Evolutionary conservation across 2,797 vertebrate species (phyloP), one percentile per base, ranked within the genome.

Genomic region (Lepus oiostolus): DNA sequence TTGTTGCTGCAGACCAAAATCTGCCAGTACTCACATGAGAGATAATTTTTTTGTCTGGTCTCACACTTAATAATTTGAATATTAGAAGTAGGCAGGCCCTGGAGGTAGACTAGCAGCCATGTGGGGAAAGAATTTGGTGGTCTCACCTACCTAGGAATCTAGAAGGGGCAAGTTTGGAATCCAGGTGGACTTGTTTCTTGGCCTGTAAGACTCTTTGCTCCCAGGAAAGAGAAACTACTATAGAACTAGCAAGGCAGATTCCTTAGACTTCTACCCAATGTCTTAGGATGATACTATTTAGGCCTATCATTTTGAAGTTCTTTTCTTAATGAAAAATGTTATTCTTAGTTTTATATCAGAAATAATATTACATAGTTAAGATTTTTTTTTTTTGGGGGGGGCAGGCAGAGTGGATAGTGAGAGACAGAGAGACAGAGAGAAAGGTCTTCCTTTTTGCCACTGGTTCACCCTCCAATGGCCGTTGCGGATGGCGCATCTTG

Each of bases 181-280:
- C 12, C 12, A 12, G 5, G 19, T 75, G 7, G 28, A 35, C 70
- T 26, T 47, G 9, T 67, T 5, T 5, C 4, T 92, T 89, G 22
- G 16, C 10, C 13, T 32, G 32, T n/a, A 26, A 81, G 28, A 72
- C 85, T 47, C 17, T 80, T 67, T 28, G 2, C 22, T 81, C 11
- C 11, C 21, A 0, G 5, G 28, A 7, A 2, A 62, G 13, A 13
- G 24, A 38, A 50, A 72, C 4, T 60, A 30, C 4, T 67, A 75
- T 26, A 58, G 38, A 6, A 71, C 0, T 12, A 1, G 2, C 9
- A 19, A 7, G 30, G 3, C 8, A 6, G 2, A 2, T 35, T 22
- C 10, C 22, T 76, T 35, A 30, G 79, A 30, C 2, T 0, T n/a
- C 22, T 67, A 9, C 7, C 7, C 21, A 52, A 2, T 47, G 26